Evolutionary conservation across 1,140 invertebrate genomes (phyloP).

Genomic region (Myzus persicae): DNA sequence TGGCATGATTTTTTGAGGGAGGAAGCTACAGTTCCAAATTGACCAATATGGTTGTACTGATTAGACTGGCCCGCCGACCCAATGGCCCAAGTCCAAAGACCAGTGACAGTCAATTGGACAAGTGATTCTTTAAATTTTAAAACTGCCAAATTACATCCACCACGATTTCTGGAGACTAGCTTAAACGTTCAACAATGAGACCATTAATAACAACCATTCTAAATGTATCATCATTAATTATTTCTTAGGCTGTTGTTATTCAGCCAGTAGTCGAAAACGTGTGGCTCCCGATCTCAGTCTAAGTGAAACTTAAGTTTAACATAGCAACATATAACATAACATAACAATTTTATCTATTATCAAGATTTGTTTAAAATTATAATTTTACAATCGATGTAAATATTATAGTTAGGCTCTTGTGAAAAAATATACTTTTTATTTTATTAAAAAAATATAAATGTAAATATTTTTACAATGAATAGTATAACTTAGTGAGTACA

Average conservation of each 20-base stretch:
- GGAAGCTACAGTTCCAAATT: background rate
- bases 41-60: background rate
- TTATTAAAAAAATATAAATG: too few species aligned
- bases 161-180: background rate
- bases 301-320: too few species aligned
- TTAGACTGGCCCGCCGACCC: background rate
- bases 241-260: background rate
- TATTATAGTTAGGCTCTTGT: background rate
- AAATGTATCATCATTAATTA: background rate
- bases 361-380: background rate
- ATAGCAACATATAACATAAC: too few species aligned
- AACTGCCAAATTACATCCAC: too few species aligned
- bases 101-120: background rate
- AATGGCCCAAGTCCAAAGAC: background rate
- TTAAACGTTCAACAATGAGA: background rate
- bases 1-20: too few species aligned
- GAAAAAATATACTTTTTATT: background rate
- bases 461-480: too few species aligned
- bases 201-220: background rate
- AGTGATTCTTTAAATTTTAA: too few species aligned
- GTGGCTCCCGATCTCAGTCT: background rate
- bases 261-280: background rate
- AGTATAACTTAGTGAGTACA: background rate
- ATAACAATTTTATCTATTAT: too few species aligned
- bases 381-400: background rate